These are phyloP conservation scores for Pygoscelis adeliae DNA, from an alignment of 2,113 vertebrate species.

Conservation along the genomic window DNA sequence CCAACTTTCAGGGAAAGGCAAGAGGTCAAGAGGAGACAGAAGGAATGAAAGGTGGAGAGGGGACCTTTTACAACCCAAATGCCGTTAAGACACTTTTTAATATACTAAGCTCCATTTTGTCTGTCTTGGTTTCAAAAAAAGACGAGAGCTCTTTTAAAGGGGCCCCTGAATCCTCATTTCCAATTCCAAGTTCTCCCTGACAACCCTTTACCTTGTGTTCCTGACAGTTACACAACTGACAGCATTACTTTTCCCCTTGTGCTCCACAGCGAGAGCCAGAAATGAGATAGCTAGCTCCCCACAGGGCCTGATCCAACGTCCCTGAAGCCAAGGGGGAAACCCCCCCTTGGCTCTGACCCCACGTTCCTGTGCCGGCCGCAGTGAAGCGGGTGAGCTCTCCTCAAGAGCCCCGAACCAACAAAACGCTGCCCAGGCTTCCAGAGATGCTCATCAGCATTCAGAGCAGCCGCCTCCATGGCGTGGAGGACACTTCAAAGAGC, in stretches of 20 bases:
- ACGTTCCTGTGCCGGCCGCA: fast-evolving
- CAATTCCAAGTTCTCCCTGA: conserved; percentile 33
- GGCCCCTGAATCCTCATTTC: conserved; percentile 27
- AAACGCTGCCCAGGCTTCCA: not conserved
- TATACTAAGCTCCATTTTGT: not conserved
- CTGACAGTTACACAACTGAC: not conserved
- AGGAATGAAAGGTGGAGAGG: not conserved
- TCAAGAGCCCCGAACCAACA: fast-evolving
- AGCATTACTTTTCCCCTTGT: not conserved
- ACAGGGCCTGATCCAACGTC: not conserved
- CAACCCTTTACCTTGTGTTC: conserved; percentile 2
- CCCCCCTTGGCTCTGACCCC: fast-evolving
- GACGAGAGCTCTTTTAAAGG: not conserved
- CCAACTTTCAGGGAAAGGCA: conserved; percentile 2
- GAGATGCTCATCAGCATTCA: not conserved
- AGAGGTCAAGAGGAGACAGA: conserved; percentile 11
- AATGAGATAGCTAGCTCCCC: not conserved
- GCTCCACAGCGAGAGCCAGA: not conserved
- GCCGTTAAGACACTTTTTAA: not conserved
- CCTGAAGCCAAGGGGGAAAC: not conserved
- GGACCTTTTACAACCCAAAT: not conserved
- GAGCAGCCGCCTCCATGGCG: fast-evolving
- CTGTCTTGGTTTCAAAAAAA: conserved; percentile 8
- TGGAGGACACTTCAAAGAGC: not conserved
- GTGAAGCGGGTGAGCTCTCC: not conserved